Evolutionary conservation across 2,888 invertebrate species (phyloP), one percentile per base, ranked within the genome.

Genomic region (Oxytorus armatus): DNA sequence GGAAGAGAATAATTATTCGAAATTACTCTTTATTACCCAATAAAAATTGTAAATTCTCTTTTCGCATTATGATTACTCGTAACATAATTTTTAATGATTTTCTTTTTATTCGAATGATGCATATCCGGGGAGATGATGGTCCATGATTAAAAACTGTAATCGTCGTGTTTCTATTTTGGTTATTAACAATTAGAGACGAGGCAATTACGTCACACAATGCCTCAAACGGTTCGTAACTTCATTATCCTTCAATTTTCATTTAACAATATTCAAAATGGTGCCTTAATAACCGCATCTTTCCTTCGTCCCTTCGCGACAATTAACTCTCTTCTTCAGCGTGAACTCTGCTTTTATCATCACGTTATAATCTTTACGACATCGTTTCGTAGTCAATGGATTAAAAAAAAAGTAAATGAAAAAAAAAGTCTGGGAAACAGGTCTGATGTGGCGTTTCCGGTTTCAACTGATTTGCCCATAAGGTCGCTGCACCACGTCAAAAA

Each of bases 371-470:
- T 61, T 69, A 69, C 68, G 39, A 25, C 59, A 42, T 42, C 29
- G 10, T 11, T 18, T 21, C 21, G 36, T 16, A 11, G 5, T 4
- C 8, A 33, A 16, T 33, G 29, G 8, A 36, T 8, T 1, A 18
- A 36, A 39, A 18, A 36, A 39, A 59, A 21, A 18, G 11, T 23
- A 1, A 7, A 0, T 11, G 18, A 59, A n/a, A n/a, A n/a, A n/a
- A n/a, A n/a, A n/a, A n/a, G 10, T 2, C 10, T 44, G 49, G n/a
- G 16, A 76, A 49, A 59, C 68, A 42, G 61, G 44, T 36, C 29
- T 14, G 51, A 66, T 42, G 33, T 33, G 11, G 75, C 68, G 68
- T 76, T 76, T 76, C 75, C 68, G 75, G 75, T 68, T 70, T 66
- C 16, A 25, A 44, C 65, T 25, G 51, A 33, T 49, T 49, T 14